phyloP scores from a whole-genome alignment of 1,140 invertebrate species.

The Leptonema lineaticorne region DNA sequence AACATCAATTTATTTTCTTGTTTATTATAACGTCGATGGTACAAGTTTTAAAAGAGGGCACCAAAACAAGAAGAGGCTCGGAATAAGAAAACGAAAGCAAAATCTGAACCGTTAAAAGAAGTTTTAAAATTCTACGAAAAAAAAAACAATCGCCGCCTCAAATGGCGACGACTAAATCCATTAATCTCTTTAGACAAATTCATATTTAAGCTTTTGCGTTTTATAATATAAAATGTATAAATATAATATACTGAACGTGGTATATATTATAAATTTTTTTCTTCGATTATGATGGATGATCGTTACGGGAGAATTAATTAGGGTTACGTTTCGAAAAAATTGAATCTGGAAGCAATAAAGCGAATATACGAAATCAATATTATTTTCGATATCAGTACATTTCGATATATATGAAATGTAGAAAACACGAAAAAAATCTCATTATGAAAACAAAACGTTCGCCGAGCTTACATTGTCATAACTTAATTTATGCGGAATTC shows the following conservation, averaged over 20 bases:
- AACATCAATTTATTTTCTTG: background rate
- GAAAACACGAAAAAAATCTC: no score
- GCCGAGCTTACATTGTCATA: background rate
- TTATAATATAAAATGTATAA: background rate
- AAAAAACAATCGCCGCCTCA: background rate
- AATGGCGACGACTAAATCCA: conserved; percentile 16
- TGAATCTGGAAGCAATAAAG: background rate
- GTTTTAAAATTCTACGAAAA: no score
- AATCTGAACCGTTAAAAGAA: no score
- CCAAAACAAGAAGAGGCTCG: no score
- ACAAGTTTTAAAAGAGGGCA: background rate
- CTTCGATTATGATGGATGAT: background rate
- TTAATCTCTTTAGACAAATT: conserved; percentile 17
- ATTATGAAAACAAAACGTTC: background rate
- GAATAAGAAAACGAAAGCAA: no score
- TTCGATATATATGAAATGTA: background rate
- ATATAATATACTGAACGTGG: no score
- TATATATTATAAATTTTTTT: background rate
- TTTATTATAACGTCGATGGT: background rate
- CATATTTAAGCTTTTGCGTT: background rate
- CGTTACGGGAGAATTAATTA: background rate
- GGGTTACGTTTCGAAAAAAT: background rate
- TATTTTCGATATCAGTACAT: background rate
- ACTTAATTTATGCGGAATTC: background rate
- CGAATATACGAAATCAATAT: background rate